Conservation (phyloP, 1,140 invertebrate genomes). For the Zeugodacus cucurbitae region DNA sequence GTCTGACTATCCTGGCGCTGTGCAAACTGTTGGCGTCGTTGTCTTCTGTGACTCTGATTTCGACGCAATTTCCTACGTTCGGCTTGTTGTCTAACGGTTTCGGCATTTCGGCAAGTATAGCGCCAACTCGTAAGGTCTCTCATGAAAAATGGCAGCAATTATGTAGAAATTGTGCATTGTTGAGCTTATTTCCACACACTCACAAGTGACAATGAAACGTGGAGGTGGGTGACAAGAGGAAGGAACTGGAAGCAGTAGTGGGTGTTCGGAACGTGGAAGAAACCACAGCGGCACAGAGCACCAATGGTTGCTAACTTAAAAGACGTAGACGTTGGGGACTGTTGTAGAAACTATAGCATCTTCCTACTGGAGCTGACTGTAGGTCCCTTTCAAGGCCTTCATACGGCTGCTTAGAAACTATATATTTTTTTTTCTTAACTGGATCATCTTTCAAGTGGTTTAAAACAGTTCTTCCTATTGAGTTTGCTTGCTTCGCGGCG, state of each 20-base stretch:
- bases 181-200: slow-evolving; percentile 38
- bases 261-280: too few relatives aligned
- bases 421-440: too few relatives aligned
- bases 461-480: too few relatives aligned
- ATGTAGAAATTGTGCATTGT: slow-evolving; percentile 64
- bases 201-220: neutral
- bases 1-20: neutral
- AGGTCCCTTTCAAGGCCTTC: too few relatives aligned
- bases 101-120: neutral
- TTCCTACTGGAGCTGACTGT: too few relatives aligned
- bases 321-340: too few relatives aligned
- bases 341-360: too few relatives aligned
- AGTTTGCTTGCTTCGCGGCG: neutral
- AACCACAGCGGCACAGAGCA: neutral
- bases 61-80: neutral
- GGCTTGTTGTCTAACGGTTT: slow-evolving; percentile 40
- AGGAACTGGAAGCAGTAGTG: neutral
- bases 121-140: slow-evolving; percentile 46
- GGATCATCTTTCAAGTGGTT: too few relatives aligned
- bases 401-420: too few relatives aligned
- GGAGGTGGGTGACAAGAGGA: too few relatives aligned
- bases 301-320: neutral
- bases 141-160: slow-evolving; percentile 65
- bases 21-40: neutral
- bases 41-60: neutral